Base-by-base conservation (phyloP, 2,113 vertebrate genomes). In the Pelecanoides urinatrix region DNA sequence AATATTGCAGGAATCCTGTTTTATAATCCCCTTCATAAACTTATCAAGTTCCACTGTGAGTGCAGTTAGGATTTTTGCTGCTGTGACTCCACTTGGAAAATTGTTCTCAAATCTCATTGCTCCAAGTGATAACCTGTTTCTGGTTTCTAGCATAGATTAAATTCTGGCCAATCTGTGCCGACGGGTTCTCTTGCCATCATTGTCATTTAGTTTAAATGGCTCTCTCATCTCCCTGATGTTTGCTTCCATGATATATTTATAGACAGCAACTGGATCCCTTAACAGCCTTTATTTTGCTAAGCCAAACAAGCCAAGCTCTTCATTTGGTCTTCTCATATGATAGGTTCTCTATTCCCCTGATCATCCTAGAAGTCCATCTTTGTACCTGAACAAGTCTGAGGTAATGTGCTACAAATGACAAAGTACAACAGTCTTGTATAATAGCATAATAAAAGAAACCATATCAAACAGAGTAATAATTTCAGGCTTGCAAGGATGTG, bases 361-460 rank as follows among this genome's bases (percentile, higher is more conserved):
- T 67, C 82, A 77, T n/a, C 71, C 47, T 63, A 88, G 75, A 92
- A 90, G 53, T 63, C 92, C 88, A 86, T 94, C 92, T 95, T 93
- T 96, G 93, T 94, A 94, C 96, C 95, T 93, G 93, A 79, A 82
- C 55, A 58, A 90, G 82, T 80, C 78, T 96, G 94, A 96, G 92
- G 96, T 96, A 92, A 96, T 95, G 88, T 86, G 59, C 94, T 80
- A 83, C 90, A 94, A 96, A 94, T 93, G 62, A 94, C 81, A 72
- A 93, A 86, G 75, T 86, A 61, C 88, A 86, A 66, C 62, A 88
- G 45, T 55, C 85, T 88, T 93, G 67, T 58, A 80, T 70, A 93
- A 94, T 8, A 73, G 71, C 12, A 23, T 56, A 73, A 80, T 86
- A 92, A 96, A 96, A 94, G 93, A 93, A 91, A 82, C 62, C 55